A percentile compares a stretch with the other conserved stretches of the same genome.
Evolutionary conservation across 2,888 invertebrate species (phyloP).

Genomic region (Globia sparganii): DNA sequence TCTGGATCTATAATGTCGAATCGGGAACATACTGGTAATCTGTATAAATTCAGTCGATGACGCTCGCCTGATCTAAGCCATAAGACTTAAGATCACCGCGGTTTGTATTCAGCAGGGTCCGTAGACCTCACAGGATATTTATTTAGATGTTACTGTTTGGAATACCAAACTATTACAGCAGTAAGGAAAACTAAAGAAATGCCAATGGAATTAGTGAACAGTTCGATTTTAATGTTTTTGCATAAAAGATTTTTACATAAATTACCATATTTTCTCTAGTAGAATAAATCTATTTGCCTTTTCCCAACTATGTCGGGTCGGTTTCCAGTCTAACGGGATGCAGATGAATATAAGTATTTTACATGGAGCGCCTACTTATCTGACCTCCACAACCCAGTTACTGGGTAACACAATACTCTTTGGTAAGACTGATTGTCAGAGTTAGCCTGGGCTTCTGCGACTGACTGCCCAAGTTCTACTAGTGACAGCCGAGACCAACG

Average conservation of each 20-base stretch:
- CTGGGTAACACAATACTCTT: not conserved
- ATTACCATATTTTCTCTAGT: not conserved
- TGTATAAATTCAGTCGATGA: conserved; percentile 52
- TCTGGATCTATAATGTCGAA: not conserved
- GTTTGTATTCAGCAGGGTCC: conserved; percentile 64
- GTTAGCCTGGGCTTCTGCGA: not conserved
- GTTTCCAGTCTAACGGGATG: not conserved
- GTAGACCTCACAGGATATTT: conserved; percentile 21
- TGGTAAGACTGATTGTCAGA: not conserved
- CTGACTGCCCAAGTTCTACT: not conserved
- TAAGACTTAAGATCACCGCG: conserved; percentile 59
- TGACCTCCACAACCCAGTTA: not conserved
- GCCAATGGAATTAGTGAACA: not conserved
- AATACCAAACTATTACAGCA: conserved; percentile 38
- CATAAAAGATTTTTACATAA: not conserved
- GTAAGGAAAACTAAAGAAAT: not conserved
- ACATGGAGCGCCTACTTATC: not conserved
- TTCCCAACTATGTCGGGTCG: not conserved
- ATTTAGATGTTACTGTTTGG: conserved; percentile 9
- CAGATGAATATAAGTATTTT: not conserved
- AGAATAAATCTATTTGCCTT: not conserved
- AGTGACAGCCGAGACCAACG: not conserved
- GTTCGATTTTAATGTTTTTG: not conserved
- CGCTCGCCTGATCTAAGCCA: conserved; percentile 45
- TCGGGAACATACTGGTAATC: conserved; percentile 27